Percentiles rank a stretch among this genome's conserved stretches.
phyloP scores from a whole-genome alignment of 64 coral and sea anemone species.

The Dendronephthya gigantea region DNA sequence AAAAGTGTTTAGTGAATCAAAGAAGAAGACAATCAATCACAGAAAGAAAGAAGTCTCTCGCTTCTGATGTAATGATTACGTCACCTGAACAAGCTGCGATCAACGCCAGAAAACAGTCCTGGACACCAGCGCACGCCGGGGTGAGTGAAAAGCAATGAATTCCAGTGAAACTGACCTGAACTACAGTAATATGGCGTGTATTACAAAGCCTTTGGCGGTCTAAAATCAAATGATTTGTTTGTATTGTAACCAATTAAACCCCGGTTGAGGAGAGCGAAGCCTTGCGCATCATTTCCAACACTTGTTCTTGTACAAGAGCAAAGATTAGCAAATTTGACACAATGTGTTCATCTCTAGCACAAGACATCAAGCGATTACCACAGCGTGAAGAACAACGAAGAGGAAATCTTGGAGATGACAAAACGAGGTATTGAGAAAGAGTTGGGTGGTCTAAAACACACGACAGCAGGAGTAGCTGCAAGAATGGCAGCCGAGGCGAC shows the following conservation, averaged over 20 bases:
- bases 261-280: no score
- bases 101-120: not conserved
- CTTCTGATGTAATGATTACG: constrained; percentile 29
- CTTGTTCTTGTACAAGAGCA: no score
- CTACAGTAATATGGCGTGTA: no score
- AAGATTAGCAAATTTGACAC: no score
- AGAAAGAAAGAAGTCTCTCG: constrained; percentile 30
- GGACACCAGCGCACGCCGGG: not conserved
- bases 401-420: not conserved
- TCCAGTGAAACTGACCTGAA: not conserved
- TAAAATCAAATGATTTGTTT: no score
- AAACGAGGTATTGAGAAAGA: constrained; percentile 24
- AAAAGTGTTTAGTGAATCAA: not conserved
- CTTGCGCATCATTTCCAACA: no score
- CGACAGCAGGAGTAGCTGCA: constrained; percentile 42
- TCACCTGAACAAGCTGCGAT: not conserved
- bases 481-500: constrained; percentile 47
- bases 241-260: no score
- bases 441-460: constrained; percentile 30
- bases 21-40: not conserved
- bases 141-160: not conserved
- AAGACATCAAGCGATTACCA: not conserved
- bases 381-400: not conserved
- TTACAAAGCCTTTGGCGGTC: no score
- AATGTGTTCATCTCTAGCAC: not conserved